A percentile compares a stretch with the other conserved stretches of the same genome.
phyloP scores from a whole-genome alignment of 2,113 vertebrate species.

The Bubo blakistoni region DNA sequence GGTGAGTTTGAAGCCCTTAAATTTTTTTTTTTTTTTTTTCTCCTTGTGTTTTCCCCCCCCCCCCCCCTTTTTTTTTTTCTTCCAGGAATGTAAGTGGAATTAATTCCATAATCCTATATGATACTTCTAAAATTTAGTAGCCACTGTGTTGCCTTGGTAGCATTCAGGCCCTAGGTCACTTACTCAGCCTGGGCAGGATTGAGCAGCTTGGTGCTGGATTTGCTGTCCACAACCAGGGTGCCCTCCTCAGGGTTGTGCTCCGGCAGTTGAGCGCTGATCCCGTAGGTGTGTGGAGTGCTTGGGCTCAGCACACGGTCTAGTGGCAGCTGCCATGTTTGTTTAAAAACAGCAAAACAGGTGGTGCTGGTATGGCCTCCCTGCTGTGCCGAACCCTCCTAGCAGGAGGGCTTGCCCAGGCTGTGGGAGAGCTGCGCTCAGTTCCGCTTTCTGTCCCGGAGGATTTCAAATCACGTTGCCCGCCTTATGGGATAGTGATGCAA shows the following conservation, averaged over 20 bases:
- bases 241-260: not conserved
- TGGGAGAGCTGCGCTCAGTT: not conserved
- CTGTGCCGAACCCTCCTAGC: not conserved
- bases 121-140: not conserved
- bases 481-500: rapidly evolving
- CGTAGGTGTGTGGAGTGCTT: rapidly evolving
- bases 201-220: not conserved
- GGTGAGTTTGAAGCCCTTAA: too few species aligned
- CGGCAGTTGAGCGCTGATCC: not conserved
- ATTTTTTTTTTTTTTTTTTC: too few species aligned
- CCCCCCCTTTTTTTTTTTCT: not conserved
- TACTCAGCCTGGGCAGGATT: not conserved
- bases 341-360: not conserved
- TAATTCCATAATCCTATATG: not conserved
- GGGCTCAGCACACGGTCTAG: not conserved
- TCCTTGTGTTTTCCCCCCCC: too few species aligned
- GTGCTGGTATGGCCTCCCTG: not conserved
- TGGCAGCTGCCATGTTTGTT: not conserved
- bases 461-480: not conserved
- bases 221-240: not conserved
- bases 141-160: not conserved
- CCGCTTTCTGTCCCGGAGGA: not conserved
- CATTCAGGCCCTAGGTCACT: rapidly evolving
- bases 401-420: not conserved
- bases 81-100: not conserved